phyloP scores from a whole-genome alignment of 2,888 invertebrate species.

The Blera fallax region DNA sequence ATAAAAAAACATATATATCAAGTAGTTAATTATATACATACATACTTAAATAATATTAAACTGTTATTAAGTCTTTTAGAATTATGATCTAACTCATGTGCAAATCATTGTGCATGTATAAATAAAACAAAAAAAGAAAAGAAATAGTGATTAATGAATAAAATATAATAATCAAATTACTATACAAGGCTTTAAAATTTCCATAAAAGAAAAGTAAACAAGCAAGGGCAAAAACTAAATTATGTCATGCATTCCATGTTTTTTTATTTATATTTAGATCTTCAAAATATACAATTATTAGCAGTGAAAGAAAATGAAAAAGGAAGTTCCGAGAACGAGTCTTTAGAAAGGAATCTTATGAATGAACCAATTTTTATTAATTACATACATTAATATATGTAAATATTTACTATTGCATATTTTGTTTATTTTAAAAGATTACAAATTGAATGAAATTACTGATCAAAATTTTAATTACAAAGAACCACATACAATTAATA shows the following conservation, averaged over 20 bases:
- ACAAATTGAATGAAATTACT: neutral
- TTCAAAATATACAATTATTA: neutral
- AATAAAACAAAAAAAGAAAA: too few relatives aligned
- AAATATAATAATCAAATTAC: slow-evolving; percentile 9
- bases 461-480: neutral
- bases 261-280: slow-evolving; percentile 7
- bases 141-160: neutral
- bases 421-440: neutral
- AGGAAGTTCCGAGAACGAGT: neutral
- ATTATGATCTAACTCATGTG: neutral
- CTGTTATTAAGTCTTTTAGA: neutral
- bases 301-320: neutral
- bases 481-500: neutral
- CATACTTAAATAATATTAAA: neutral
- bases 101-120: neutral
- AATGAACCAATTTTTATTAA: slow-evolving; percentile 26
- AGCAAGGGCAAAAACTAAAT: neutral
- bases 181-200: neutral
- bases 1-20: neutral
- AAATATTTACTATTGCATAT: slow-evolving; percentile 12
- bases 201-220: neutral
- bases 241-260: slow-evolving; percentile 16
- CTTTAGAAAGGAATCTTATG: neutral
- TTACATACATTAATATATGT: slow-evolving; percentile 3
- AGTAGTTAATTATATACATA: slow-evolving; percentile 10